These are phyloP conservation scores for Corythaixoides concolor DNA, from an alignment of 2,113 vertebrate species.

Conservation along the genomic window DNA sequence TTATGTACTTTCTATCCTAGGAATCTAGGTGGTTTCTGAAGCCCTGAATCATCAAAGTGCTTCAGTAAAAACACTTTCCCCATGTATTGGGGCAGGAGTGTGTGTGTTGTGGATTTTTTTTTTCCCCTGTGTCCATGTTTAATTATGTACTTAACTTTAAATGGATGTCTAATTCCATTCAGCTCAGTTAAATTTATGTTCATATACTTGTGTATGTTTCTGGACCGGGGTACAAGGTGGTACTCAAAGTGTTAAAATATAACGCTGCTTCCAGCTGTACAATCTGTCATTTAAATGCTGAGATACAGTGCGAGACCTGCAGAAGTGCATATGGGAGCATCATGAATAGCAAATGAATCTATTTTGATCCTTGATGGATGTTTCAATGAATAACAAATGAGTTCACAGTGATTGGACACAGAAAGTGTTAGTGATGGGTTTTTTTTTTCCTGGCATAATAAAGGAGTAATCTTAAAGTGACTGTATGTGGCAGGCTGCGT, in stretches of 20 bases:
- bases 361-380: slow-evolving; percentile 66
- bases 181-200: neutral
- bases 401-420: slow-evolving; percentile 38
- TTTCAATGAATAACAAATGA: slow-evolving; percentile 68
- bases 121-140: neutral
- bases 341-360: slow-evolving; percentile 67
- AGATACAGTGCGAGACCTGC: slow-evolving; percentile 47
- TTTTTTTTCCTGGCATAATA: neutral
- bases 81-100: accelerated
- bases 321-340: slow-evolving; percentile 39
- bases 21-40: neutral
- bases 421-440: neutral
- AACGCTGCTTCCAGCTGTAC: neutral
- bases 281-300: slow-evolving; percentile 12
- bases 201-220: neutral
- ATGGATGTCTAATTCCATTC: neutral
- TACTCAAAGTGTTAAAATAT: slow-evolving; percentile 22
- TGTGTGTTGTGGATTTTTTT: neutral
- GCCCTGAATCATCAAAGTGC: neutral
- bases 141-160: neutral
- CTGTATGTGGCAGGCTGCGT: neutral
- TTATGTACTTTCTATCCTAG: neutral
- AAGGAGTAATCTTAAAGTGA: neutral
- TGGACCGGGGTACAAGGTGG: neutral
- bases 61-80: neutral